Percentiles rank a stretch among this genome's conserved stretches.
phyloP scores from a whole-genome alignment of 2,113 vertebrate genomes.

The Donacobius atricapilla region DNA sequence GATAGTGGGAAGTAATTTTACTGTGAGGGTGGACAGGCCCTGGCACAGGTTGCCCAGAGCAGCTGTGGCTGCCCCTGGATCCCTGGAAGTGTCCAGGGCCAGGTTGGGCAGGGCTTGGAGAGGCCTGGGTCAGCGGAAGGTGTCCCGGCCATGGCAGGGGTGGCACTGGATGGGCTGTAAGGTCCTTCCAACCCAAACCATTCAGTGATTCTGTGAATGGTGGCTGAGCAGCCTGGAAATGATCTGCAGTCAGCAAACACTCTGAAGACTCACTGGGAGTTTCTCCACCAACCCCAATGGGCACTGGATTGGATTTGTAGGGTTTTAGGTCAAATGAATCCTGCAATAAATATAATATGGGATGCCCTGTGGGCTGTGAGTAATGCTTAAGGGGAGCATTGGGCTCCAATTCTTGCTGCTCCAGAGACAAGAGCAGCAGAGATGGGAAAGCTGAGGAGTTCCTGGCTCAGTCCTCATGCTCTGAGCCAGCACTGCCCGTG shows the following conservation, averaged over 20 bases:
- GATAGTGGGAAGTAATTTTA: background rate
- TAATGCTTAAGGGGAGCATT: background rate
- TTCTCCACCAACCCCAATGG: background rate
- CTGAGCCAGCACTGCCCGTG: background rate
- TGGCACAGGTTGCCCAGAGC: background rate
- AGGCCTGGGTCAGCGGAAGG: fast-evolving
- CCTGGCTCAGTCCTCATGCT: background rate
- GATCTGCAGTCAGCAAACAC: background rate
- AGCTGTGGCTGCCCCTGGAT: background rate
- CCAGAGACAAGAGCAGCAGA: too few species aligned
- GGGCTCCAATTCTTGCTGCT: background rate
- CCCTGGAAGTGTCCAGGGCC: background rate
- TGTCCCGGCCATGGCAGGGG: background rate
- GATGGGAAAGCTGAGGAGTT: background rate
- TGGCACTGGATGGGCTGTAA: fast-evolving
- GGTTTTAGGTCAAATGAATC: background rate
- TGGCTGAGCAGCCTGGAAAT: background rate
- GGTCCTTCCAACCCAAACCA: background rate
- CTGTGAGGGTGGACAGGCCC: background rate
- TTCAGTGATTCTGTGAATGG: background rate
- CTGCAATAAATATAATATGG: background rate
- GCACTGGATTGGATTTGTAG: background rate
- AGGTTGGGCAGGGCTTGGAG: background rate
- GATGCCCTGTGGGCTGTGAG: background rate
- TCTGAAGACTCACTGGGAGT: background rate